Conservation (phyloP, 2,797 vertebrate species). For the Graptemys geographica region DNA sequence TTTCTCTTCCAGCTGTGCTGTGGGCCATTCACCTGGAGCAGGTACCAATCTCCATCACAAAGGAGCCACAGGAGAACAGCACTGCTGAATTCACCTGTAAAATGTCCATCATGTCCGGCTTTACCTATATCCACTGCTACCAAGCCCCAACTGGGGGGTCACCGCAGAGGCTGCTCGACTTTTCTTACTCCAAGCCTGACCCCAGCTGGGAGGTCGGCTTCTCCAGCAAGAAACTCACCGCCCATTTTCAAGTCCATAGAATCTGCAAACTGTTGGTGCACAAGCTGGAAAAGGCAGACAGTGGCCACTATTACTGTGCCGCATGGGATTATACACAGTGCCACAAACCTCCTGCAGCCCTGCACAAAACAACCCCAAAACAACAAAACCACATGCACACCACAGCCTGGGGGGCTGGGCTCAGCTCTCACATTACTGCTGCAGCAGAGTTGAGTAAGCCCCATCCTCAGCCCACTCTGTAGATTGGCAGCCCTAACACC, state of each 20-base stretch:
- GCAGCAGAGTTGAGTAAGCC: not conserved
- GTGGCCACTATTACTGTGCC: not conserved
- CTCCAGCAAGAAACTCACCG: not conserved
- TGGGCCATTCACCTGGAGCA: not conserved
- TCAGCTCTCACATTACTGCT: not conserved
- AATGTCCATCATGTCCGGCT: not conserved
- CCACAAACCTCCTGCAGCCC: not conserved
- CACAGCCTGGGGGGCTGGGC: not conserved
- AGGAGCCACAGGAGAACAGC: not conserved
- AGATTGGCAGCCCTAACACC: too few relatives aligned
- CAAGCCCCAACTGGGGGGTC: too few relatives aligned
- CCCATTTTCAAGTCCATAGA: not conserved
- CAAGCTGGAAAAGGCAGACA: not conserved
- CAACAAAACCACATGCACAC: too few relatives aligned
- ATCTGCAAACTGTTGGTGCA: not conserved
- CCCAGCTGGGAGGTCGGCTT: accelerated
- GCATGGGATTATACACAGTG: not conserved
- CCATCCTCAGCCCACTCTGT: not conserved
- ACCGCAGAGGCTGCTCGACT: not conserved
- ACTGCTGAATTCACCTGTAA: not conserved
- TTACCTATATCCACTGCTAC: not conserved
- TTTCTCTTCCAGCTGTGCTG: not conserved
- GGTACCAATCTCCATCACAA: not conserved
- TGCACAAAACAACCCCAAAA: not conserved
- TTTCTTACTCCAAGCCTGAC: not conserved